A percentile compares a stretch with the other conserved stretches of the same genome.
Conservation (phyloP, 2,113 vertebrate species). For the Mobula hypostoma region DNA sequence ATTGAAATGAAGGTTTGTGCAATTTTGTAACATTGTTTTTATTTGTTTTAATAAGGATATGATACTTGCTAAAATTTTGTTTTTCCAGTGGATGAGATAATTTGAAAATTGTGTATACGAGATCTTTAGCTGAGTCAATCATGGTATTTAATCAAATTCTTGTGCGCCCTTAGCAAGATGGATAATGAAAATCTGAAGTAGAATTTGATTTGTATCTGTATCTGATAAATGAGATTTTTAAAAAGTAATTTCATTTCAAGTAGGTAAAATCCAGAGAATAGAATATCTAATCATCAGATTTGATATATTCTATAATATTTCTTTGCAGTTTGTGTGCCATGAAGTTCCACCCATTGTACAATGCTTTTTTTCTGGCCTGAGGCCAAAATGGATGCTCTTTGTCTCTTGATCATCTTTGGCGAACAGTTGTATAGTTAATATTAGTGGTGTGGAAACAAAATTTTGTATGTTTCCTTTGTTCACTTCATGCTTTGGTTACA, state of each 20-base stretch:
- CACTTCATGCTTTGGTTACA: slow-evolving; percentile 31
- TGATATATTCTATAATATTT: slow-evolving; percentile 4
- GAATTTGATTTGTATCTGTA: not conserved
- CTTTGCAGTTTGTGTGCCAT: slow-evolving; percentile 34
- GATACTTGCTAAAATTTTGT: not conserved
- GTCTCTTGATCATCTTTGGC: not conserved
- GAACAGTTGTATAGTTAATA: not conserved
- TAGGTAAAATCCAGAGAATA: not conserved
- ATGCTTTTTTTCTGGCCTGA: not conserved
- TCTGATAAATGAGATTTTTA: not conserved
- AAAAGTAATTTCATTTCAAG: not conserved
- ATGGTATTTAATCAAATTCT: not conserved
- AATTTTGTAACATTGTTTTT: too few species aligned
- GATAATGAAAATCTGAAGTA: not conserved
- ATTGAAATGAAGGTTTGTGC: not conserved
- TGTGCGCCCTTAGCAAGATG: not conserved
- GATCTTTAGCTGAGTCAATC: not conserved
- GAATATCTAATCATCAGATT: not conserved
- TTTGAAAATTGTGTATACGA: not conserved
- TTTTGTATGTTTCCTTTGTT: not conserved
- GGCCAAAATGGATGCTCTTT: slow-evolving; percentile 5
- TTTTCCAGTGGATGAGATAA: not conserved
- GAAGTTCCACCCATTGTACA: not conserved
- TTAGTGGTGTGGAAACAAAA: not conserved
- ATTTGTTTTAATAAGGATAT: not conserved